Conservation (phyloP, 2,113 vertebrate species). For the Theristicus caerulescens region DNA sequence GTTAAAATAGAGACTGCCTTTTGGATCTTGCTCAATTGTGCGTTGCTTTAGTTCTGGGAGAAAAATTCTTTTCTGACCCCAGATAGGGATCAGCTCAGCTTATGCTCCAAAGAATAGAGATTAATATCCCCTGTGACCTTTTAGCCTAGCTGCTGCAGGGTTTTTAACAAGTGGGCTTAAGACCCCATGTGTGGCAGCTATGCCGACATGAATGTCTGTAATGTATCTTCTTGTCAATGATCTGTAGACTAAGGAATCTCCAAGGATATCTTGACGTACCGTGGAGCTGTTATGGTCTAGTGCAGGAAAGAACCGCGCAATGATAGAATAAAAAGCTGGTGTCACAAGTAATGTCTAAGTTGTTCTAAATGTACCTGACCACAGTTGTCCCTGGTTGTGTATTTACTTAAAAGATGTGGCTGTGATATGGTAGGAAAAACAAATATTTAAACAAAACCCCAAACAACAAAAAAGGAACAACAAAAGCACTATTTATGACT, state of each 20-base stretch:
- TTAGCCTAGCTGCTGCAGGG: slow-evolving; percentile 26
- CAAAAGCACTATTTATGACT: not conserved
- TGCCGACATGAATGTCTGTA: not conserved
- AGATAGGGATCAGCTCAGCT: slow-evolving; percentile 33
- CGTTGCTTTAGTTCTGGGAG: not conserved
- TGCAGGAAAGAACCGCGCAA: not conserved
- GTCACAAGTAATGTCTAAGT: not conserved
- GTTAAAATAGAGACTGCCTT: not conserved
- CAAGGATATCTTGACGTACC: not conserved
- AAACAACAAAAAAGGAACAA: not conserved
- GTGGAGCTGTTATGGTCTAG: not conserved
- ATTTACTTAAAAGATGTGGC: not conserved
- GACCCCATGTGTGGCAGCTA: slow-evolving; percentile 19
- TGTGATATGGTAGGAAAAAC: not conserved
- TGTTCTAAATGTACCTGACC: not conserved
- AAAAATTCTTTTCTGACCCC: slow-evolving; percentile 19
- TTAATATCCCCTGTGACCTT: slow-evolving; percentile 54
- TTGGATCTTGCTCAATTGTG: not conserved
- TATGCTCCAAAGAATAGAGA: slow-evolving; percentile 40
- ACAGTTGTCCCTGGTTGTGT: not conserved
- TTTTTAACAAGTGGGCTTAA: slow-evolving; percentile 51
- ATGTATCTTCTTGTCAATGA: slow-evolving; percentile 36
- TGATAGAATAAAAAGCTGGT: not conserved
- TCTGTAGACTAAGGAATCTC: slow-evolving; percentile 29
- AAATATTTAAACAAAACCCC: not conserved